Conservation (phyloP, 2,888 invertebrate genomes). For the Pseudanteris insignis region DNA sequence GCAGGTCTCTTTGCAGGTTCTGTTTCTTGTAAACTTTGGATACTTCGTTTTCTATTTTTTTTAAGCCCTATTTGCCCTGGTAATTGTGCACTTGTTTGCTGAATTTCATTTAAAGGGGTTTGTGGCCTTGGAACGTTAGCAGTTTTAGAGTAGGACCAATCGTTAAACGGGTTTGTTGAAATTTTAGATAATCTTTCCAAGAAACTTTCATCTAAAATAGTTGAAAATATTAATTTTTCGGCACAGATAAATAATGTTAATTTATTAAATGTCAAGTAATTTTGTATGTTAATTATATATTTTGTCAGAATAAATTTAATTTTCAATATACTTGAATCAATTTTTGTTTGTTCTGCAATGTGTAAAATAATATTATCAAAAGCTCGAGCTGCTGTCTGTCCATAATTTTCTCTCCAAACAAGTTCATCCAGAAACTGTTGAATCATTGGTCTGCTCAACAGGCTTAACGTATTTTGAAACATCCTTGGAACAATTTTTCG, state of each 20-base stretch:
- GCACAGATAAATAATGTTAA: too few relatives aligned
- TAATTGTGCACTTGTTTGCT: conserved; percentile 55
- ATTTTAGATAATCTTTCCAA: conserved; percentile 65
- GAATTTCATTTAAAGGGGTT: conserved; percentile 20
- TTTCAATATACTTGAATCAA: conserved; percentile 71
- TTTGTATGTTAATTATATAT: too few relatives aligned
- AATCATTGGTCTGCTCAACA: conserved; percentile 84
- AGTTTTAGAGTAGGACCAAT: conserved; percentile 68
- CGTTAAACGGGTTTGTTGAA: conserved; percentile 75
- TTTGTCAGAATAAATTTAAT: too few relatives aligned
- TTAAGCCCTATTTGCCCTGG: conserved; percentile 1
- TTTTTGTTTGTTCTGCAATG: conserved; percentile 80
- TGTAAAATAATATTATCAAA: conserved; percentile 84
- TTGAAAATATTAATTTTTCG: not conserved
- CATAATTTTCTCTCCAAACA: conserved; percentile 89
- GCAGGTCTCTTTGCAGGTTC: conserved; percentile 50
- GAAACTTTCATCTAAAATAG: conserved; percentile 61
- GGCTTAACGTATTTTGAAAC: conserved; percentile 87
- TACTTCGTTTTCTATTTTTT: conserved; percentile 58
- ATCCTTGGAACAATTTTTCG: conserved; percentile 86
- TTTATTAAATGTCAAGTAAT: too few relatives aligned
- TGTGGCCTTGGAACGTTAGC: conserved; percentile 34
- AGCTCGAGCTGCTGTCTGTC: conserved; percentile 78
- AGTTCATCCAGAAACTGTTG: conserved; percentile 91
- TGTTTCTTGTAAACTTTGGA: conserved; percentile 65